Conservation (phyloP, 53 echinoderm and acorn worm species). For the Actinopyga echinites region DNA sequence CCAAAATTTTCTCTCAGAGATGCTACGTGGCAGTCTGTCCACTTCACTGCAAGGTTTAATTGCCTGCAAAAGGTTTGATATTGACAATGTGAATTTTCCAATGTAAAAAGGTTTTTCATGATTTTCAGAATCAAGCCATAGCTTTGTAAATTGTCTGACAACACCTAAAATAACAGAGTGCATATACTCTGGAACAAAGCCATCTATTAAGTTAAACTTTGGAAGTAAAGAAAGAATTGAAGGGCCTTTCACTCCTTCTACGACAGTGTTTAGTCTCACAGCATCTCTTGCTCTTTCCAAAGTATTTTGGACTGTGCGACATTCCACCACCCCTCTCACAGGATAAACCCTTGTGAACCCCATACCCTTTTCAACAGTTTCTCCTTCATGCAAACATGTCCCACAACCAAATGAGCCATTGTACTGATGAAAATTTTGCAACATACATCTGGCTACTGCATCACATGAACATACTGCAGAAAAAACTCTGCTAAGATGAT, state of each 20-base stretch:
- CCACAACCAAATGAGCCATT: slow-evolving; percentile 61
- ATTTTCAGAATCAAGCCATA: slow-evolving; percentile 39
- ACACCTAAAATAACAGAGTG: slow-evolving; percentile 51
- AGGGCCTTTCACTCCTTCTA: slow-evolving; percentile 47
- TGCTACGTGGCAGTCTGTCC: neutral
- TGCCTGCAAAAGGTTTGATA: neutral
- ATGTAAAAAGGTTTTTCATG: slow-evolving; percentile 29
- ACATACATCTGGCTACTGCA: slow-evolving; percentile 38
- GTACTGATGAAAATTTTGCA: slow-evolving; percentile 56
- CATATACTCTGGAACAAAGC: slow-evolving; percentile 52
- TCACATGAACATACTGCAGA: slow-evolving; percentile 48
- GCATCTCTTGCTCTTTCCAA: neutral
- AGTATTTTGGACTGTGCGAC: slow-evolving; percentile 7
- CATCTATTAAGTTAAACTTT: slow-evolving; percentile 26
- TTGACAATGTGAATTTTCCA: neutral
- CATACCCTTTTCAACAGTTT: slow-evolving; percentile 34
- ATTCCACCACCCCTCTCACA: slow-evolving; percentile 17
- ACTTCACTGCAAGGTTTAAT: slow-evolving; percentile 3
- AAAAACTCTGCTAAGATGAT: slow-evolving; percentile 13
- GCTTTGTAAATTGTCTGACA: slow-evolving; percentile 24
- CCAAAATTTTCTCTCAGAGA: slow-evolving; percentile 18
- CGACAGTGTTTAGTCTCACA: neutral
- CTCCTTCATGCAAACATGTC: slow-evolving; percentile 55
- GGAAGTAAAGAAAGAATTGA: slow-evolving; percentile 30
- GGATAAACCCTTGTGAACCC: slow-evolving; percentile 41